Conservation (phyloP, 1,140 invertebrate species). For the Leptoteleia sp. region DNA sequence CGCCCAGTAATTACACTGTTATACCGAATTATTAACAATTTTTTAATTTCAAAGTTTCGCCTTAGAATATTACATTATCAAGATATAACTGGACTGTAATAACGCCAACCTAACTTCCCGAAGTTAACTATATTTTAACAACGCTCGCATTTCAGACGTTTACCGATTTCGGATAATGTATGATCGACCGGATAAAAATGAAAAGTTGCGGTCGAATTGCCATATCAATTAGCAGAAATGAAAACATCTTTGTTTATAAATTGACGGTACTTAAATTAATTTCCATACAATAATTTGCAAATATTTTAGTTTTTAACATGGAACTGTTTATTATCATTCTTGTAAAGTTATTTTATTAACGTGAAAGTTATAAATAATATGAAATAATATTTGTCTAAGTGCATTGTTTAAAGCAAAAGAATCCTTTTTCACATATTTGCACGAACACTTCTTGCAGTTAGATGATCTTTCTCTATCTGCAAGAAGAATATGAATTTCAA, state of each 20-base stretch:
- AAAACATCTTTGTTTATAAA: background rate
- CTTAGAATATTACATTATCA: conserved; percentile 42
- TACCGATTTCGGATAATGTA: conserved; percentile 16
- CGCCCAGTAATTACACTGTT: conserved; percentile 13
- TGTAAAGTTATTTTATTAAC: background rate
- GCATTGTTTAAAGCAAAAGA: too few species aligned
- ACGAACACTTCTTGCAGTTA: too few species aligned
- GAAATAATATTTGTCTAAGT: too few species aligned
- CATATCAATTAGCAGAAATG: background rate
- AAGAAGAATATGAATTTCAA: too few species aligned
- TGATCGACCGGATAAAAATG: background rate
- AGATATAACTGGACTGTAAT: conserved; percentile 38
- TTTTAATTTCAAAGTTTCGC: conserved; percentile 32
- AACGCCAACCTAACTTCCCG: conserved; percentile 18
- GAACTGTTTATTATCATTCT: too few species aligned
- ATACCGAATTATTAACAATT: conserved; percentile 20
- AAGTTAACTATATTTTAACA: conserved; percentile 31
- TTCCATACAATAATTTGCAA: too few species aligned
- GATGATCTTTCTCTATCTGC: too few species aligned
- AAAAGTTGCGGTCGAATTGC: background rate
- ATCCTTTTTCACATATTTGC: too few species aligned
- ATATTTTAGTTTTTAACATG: too few species aligned
- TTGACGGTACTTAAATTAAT: too few species aligned
- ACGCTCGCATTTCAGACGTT: conserved; percentile 23
- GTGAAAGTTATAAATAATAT: too few species aligned